Conservation (phyloP, 2,888 invertebrate genomes). For the Eremobia ochroleuca region DNA sequence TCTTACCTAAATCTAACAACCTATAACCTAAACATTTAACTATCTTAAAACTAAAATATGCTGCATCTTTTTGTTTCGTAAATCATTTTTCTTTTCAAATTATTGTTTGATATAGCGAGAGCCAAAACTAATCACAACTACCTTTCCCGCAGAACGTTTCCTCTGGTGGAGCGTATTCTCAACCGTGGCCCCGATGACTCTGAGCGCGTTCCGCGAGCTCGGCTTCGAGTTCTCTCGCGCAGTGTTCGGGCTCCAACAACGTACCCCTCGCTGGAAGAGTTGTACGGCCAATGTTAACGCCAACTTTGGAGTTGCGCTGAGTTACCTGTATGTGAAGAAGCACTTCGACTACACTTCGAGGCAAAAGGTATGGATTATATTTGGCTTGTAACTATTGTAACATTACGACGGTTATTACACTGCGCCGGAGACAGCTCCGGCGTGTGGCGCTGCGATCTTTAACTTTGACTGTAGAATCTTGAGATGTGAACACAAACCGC, state of each 20-base stretch:
- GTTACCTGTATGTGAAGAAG: slow-evolving; percentile 92
- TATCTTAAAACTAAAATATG: too few species aligned
- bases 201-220: slow-evolving; percentile 90
- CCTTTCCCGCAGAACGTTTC: slow-evolving; percentile 91
- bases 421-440: too few species aligned
- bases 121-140: too few species aligned
- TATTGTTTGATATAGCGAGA: too few species aligned
- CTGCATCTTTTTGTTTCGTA: too few species aligned
- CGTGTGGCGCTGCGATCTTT: too few species aligned
- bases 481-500: too few species aligned
- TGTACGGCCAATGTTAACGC: slow-evolving; percentile 92
- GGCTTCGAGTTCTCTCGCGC: slow-evolving; percentile 93
- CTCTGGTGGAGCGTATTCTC: slow-evolving; percentile 94
- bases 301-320: slow-evolving; percentile 93
- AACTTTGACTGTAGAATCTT: too few species aligned
- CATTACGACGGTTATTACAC: too few species aligned
- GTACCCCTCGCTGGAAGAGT: slow-evolving; percentile 92
- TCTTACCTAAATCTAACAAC: too few species aligned
- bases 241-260: slow-evolving; percentile 92
- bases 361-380: slow-evolving; percentile 84
- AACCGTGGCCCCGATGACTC: slow-evolving; percentile 92
- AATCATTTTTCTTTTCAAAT: too few species aligned
- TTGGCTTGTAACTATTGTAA: not conserved
- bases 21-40: too few species aligned
- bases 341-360: slow-evolving; percentile 91